phyloP scores from a whole-genome alignment of 2,888 invertebrate species.

The Gymnoscelis rufifasciata region DNA sequence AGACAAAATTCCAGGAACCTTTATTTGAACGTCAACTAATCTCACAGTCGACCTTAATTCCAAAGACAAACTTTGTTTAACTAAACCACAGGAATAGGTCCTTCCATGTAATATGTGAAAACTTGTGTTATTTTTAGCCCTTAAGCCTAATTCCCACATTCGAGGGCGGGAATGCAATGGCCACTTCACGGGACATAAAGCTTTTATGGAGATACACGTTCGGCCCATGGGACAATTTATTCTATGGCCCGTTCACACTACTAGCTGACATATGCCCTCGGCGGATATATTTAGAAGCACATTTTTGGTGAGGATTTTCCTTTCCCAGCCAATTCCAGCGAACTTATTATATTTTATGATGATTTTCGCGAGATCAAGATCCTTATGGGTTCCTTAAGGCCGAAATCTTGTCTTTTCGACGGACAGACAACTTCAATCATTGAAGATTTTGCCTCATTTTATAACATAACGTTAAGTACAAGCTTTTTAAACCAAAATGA shows the following conservation, averaged over 20 bases:
- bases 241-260: slow-evolving; percentile 32
- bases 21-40: too few species aligned
- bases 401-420: too few species aligned
- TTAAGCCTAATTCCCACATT: slow-evolving; percentile 39
- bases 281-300: slow-evolving; percentile 34
- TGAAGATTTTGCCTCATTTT: too few species aligned
- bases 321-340: neutral
- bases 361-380: neutral
- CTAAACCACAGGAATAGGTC: too few species aligned
- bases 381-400: too few species aligned
- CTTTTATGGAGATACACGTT: slow-evolving; percentile 59
- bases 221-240: slow-evolving; percentile 42
- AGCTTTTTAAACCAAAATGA: too few species aligned
- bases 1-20: neutral
- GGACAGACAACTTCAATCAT: too few species aligned
- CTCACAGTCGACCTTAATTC: too few species aligned
- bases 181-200: slow-evolving; percentile 66
- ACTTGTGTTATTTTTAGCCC: slow-evolving; percentile 33
- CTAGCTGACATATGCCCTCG: slow-evolving; percentile 35
- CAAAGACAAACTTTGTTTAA: neutral
- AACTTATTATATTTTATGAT: neutral
- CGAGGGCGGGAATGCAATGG: slow-evolving; percentile 39
- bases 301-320: slow-evolving; percentile 11
- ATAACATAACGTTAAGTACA: too few species aligned
- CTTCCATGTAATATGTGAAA: too few species aligned